phyloP scores from a whole-genome alignment of 2,888 invertebrate genomes.

The Drosophila siamana region DNA sequence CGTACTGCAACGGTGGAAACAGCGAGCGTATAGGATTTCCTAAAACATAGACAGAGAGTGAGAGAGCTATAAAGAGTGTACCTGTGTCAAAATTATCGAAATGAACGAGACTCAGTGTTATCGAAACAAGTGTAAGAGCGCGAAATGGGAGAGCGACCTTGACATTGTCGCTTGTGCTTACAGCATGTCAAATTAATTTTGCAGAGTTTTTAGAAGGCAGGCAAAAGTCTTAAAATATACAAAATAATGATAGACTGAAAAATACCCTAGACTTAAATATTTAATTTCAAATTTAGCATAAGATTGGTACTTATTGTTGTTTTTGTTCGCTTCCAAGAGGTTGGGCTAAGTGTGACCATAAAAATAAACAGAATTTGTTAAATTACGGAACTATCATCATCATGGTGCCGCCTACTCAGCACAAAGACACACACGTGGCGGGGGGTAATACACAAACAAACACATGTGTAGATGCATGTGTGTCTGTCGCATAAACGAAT shows the following conservation, averaged over 20 bases:
- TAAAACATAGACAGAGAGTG: constrained; percentile 64
- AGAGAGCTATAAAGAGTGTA: neutral
- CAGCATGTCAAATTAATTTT: constrained; percentile 25
- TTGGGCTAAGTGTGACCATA: constrained; percentile 8
- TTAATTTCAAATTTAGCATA: no score
- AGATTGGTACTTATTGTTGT: neutral
- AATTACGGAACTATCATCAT: constrained; percentile 15
- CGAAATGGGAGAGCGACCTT: constrained; percentile 42
- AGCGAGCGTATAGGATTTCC: constrained; percentile 86
- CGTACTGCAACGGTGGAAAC: constrained; percentile 87
- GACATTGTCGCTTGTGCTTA: constrained; percentile 42
- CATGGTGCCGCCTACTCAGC: neutral
- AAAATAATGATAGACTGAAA: neutral
- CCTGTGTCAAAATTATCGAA: neutral
- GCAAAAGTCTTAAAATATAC: neutral
- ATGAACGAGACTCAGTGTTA: neutral
- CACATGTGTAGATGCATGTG: neutral
- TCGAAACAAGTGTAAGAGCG: neutral
- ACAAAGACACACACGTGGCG: neutral
- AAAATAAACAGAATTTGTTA: constrained; percentile 7
- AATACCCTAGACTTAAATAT: constrained; percentile 1
- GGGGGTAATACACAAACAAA: neutral
- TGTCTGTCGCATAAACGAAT: constrained; percentile 40
- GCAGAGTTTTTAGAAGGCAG: constrained; percentile 14
- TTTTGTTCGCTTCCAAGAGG: neutral